These are phyloP conservation scores for Pandion haliaetus DNA, from an alignment of 2,113 vertebrate genomes.

Conservation along the genomic window DNA sequence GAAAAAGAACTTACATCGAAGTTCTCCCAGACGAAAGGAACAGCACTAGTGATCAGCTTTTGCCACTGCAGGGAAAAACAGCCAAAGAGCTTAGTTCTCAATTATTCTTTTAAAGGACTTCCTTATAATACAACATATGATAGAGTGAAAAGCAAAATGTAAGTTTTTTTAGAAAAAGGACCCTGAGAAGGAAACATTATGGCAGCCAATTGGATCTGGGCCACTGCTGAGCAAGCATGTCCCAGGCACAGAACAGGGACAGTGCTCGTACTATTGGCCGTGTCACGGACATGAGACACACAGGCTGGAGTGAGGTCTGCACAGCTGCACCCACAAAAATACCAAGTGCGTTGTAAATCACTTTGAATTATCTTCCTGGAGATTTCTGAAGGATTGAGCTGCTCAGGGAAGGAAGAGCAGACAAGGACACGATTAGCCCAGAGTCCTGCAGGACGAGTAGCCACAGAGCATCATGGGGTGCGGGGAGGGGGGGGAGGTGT, in stretches of 20 bases:
- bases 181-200: neutral
- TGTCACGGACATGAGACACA: neutral
- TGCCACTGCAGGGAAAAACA: neutral
- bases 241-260: neutral
- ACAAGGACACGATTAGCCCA: neutral
- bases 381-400: neutral
- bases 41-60: neutral
- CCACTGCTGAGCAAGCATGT: fast-evolving
- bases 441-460: neutral
- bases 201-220: neutral
- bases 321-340: neutral
- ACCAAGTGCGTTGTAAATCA: neutral
- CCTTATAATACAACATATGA: neutral
- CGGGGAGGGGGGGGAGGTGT: no score
- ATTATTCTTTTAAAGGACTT: neutral
- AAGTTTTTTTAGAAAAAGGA: neutral
- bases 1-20: neutral
- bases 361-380: neutral
- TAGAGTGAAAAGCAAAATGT: neutral
- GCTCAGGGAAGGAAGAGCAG: neutral
- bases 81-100: neutral
- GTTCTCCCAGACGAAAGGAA: neutral
- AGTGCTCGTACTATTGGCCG: neutral
- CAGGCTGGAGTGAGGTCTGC: neutral
- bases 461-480: fast-evolving